A percentile compares a stretch with the other conserved stretches of the same genome.
These are phyloP conservation scores for Ellobium chinense DNA, from an alignment of 2,888 invertebrate genomes.

Conservation along the genomic window DNA sequence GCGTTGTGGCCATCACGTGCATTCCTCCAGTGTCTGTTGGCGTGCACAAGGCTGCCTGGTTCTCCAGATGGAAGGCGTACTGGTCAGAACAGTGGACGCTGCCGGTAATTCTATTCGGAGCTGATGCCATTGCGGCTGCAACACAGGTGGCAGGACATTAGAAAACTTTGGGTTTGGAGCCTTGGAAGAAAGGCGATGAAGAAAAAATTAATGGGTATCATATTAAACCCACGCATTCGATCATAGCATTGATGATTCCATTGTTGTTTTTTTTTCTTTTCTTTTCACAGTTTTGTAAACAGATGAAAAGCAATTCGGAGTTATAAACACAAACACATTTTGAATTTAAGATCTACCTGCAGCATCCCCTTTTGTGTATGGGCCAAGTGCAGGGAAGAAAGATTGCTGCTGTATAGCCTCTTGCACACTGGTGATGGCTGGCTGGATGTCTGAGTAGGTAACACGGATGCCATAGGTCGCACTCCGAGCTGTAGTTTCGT, in stretches of 20 bases:
- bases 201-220: no score
- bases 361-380: conserved; percentile 65
- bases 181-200: no score
- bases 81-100: conserved; percentile 38
- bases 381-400: conserved; percentile 60
- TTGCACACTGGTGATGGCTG: conserved; percentile 71
- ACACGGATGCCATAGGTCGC: conserved; percentile 75
- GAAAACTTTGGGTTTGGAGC: no score
- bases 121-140: conserved; percentile 43
- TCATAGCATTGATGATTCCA: no score
- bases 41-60: conserved; percentile 56
- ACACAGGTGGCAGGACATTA: no score
- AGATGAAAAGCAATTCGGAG: no score
- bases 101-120: conserved; percentile 36
- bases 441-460: conserved; percentile 73
- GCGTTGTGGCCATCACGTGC: conserved; percentile 81
- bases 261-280: no score
- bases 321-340: no score
- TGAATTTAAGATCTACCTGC: conserved; percentile 59
- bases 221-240: no score
- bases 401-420: conserved; percentile 72
- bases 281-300: no score
- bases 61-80: conserved; percentile 85
- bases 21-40: conserved; percentile 85
- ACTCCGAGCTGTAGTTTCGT: conserved; percentile 63